Evolutionary conservation across 2,888 invertebrate species (phyloP).

Genomic region (Trimorus sp.): DNA sequence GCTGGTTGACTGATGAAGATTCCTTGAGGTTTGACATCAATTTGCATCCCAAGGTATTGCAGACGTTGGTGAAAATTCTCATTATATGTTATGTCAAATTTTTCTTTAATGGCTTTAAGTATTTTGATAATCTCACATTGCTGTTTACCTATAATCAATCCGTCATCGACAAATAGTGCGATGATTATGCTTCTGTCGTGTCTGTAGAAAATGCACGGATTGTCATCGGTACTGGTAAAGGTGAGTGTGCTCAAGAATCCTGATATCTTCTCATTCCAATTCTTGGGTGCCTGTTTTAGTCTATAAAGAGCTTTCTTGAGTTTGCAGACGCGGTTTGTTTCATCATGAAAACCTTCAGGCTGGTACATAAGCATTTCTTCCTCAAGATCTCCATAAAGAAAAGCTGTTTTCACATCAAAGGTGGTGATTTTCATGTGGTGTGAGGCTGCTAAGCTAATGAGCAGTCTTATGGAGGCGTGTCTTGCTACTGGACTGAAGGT

Average conservation of each 20-base stretch:
- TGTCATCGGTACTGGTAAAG: conserved; percentile 15
- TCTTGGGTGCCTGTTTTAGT: conserved; percentile 71
- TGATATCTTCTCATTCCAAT: conserved; percentile 64
- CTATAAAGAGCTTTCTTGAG: conserved; percentile 46
- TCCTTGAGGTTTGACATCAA: conserved; percentile 1
- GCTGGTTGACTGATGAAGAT: conserved; percentile 36
- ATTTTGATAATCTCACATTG: neutral
- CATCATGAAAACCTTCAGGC: conserved; percentile 64
- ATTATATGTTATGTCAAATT: neutral
- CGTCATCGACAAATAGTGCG: conserved; percentile 28
- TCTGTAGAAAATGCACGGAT: conserved; percentile 27
- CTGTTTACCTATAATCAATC: conserved; percentile 7
- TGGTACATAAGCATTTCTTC: conserved; percentile 13
- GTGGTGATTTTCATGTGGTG: conserved; percentile 12
- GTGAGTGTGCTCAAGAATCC: neutral
- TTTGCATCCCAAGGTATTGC: conserved; percentile 6
- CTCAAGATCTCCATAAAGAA: conserved; percentile 21
- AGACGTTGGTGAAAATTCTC: conserved; percentile 7
- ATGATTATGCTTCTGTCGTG: conserved; percentile 5
- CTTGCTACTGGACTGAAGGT: neutral
- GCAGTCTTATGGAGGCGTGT: neutral
- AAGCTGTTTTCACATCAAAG: conserved; percentile 67
- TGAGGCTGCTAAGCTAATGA: neutral
- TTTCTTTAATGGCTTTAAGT: neutral
- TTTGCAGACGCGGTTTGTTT: conserved; percentile 50